These are phyloP conservation scores for Phoeniculus purpureus DNA, from an alignment of 2,797 vertebrate species.

Conservation along the genomic window DNA sequence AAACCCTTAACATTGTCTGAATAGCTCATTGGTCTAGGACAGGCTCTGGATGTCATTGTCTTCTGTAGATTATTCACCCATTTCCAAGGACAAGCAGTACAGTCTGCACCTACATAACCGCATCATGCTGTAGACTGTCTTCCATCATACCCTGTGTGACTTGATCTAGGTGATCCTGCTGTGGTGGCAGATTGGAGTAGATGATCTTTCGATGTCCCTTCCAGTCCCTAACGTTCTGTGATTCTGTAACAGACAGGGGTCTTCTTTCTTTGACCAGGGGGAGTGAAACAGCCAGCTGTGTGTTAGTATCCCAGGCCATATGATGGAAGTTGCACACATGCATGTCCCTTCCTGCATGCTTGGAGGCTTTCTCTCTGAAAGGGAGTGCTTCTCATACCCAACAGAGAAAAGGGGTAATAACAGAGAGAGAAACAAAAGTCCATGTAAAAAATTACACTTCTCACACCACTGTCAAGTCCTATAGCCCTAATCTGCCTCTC, in stretches of 20 bases:
- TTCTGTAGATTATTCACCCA: neutral
- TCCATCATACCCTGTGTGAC: no score
- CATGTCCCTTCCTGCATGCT: neutral
- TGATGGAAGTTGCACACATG: accelerated
- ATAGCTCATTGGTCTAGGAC: neutral
- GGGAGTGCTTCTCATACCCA: neutral
- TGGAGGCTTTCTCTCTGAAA: neutral
- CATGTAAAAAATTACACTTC: neutral
- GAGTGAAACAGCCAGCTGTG: no score
- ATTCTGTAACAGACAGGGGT: no score
- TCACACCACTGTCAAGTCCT: neutral
- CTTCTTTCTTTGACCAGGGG: neutral
- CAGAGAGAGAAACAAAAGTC: neutral
- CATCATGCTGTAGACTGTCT: accelerated
- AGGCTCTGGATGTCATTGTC: neutral
- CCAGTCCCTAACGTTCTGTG: no score
- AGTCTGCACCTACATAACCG: neutral
- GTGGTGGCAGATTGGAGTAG: no score
- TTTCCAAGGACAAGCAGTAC: neutral
- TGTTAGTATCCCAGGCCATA: neutral
- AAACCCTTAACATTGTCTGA: neutral
- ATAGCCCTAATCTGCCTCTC: neutral
- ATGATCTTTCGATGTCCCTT: no score
- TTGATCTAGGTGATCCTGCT: no score
- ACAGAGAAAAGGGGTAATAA: neutral